These are phyloP conservation scores for Sinelater perroti DNA, from an alignment of 2,888 invertebrate species.

Conservation along the genomic window DNA sequence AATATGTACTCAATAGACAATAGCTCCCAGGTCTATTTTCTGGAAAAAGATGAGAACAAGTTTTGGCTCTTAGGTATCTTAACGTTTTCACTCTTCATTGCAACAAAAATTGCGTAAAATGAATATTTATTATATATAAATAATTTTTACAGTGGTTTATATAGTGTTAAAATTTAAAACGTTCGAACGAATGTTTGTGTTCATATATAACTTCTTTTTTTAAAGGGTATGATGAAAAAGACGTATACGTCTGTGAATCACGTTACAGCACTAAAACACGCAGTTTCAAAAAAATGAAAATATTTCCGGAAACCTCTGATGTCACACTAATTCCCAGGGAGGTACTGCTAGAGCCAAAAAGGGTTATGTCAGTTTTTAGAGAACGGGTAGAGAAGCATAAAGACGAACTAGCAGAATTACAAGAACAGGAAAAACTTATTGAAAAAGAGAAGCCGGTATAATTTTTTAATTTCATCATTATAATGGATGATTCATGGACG, in stretches of 20 bases:
- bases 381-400: slow-evolving; percentile 90
- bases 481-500: neutral
- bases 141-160: neutral
- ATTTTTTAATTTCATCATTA: neutral
- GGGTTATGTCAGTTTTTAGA: slow-evolving; percentile 93
- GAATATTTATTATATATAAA: too few relatives aligned
- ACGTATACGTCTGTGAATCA: slow-evolving; percentile 97
- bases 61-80: too few relatives aligned
- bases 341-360: slow-evolving; percentile 80
- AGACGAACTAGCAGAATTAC: slow-evolving; percentile 85
- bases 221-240: slow-evolving; percentile 83
- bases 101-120: too few relatives aligned
- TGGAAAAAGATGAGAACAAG: too few relatives aligned
- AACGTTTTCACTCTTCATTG: too few relatives aligned
- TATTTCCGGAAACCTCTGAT: slow-evolving; percentile 73
- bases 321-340: slow-evolving; percentile 74
- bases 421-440: slow-evolving; percentile 80
- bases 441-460: slow-evolving; percentile 87
- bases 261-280: slow-evolving; percentile 87
- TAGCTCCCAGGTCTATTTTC: too few relatives aligned
- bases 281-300: slow-evolving; percentile 93
- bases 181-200: neutral
- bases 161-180: neutral
- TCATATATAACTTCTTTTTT: slow-evolving; percentile 13
- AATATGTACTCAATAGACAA: too few relatives aligned